Percentiles rank a stretch among this genome's conserved stretches.
phyloP scores from a whole-genome alignment of 2,797 vertebrate species.

The Gymnothorax javanicus region DNA sequence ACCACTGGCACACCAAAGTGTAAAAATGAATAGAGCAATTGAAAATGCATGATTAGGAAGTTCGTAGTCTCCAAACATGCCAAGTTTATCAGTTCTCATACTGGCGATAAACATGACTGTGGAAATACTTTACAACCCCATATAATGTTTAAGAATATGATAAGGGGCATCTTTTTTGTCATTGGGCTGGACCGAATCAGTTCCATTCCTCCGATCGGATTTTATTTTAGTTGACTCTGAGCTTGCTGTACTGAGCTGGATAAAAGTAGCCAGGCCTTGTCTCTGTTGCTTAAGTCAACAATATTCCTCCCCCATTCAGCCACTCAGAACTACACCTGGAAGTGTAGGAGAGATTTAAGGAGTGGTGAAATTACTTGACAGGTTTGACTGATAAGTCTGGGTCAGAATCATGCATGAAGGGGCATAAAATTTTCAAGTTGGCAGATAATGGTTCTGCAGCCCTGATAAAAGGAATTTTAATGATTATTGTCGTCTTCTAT shows the following conservation, averaged over 20 bases:
- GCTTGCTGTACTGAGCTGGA: background rate
- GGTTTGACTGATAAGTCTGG: background rate
- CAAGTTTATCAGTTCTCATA: background rate
- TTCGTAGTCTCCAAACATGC: background rate
- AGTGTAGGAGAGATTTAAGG: background rate
- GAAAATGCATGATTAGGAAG: background rate
- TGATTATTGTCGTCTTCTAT: no score
- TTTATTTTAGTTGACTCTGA: background rate
- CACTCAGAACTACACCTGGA: constrained; percentile 4
- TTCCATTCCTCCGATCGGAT: background rate
- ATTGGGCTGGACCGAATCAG: background rate
- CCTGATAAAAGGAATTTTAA: no score
- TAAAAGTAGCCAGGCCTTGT: background rate
- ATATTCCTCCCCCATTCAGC: background rate
- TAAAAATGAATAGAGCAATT: background rate
- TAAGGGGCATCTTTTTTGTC: background rate
- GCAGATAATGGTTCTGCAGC: background rate
- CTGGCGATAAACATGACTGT: background rate
- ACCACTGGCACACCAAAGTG: background rate
- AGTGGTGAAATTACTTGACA: background rate
- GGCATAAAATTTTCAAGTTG: background rate
- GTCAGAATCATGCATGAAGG: background rate
- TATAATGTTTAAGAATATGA: background rate
- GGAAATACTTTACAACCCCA: background rate
- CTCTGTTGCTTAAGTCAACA: background rate